Percentiles rank a stretch among this genome's conserved stretches.
phyloP scores from a whole-genome alignment of 2,797 vertebrate genomes.

The Crocodylus rhombifer region DNA sequence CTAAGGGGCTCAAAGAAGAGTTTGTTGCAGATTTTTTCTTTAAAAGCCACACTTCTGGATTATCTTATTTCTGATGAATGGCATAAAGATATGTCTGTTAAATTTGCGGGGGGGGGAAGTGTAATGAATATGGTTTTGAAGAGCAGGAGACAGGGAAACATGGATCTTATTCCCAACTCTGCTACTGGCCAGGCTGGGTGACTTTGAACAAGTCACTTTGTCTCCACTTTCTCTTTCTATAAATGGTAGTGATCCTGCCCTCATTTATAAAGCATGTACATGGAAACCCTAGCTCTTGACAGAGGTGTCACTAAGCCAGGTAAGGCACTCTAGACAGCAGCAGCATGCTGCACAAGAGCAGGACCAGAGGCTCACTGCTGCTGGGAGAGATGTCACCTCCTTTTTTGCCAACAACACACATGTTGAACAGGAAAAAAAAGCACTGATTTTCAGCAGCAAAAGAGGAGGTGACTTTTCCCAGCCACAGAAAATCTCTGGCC shows the following conservation, averaged over 20 bases:
- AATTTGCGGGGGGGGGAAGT: background rate
- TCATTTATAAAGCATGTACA: too few species aligned
- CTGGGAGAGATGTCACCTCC: too few species aligned
- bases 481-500: too few species aligned
- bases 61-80: background rate
- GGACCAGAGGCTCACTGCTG: too few species aligned
- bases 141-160: background rate
- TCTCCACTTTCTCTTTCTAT: background rate
- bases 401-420: too few species aligned
- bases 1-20: background rate
- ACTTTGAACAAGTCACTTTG: background rate
- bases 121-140: rapidly evolving
- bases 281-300: too few species aligned
- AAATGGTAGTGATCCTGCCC: background rate
- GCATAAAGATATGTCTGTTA: background rate
- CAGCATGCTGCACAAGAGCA: too few species aligned
- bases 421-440: too few species aligned
- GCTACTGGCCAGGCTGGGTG: background rate
- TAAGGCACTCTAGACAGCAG: too few species aligned
- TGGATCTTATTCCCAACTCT: background rate
- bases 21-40: background rate
- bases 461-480: too few species aligned
- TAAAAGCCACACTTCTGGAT: background rate
- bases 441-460: too few species aligned
- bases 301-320: too few species aligned